Base-by-base conservation (phyloP, 2,888 invertebrate species). In the Drosophila putrida region DNA sequence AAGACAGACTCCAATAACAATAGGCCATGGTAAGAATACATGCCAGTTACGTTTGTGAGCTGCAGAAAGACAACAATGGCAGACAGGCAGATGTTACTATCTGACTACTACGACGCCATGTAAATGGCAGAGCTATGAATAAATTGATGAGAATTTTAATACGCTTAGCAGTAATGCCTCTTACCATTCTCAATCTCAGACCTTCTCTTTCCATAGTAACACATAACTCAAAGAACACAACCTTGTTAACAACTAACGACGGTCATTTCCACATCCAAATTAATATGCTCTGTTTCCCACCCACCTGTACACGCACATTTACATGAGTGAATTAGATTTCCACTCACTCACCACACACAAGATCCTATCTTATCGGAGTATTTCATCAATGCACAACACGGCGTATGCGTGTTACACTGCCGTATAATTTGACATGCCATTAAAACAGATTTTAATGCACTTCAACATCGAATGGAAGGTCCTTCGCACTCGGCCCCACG, bases 361-460 rank as follows among this genome's bases (percentile, higher is more conserved):
- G 6, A 2, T 6, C 31, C 31, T 43, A 54, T 55, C 74, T 75
- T 75, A 80, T 76, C 80, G 51, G 6, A 43, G 44, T 28, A 55
- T 58, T 54, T 55, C 67, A 88, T 82, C 88, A 65, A 54, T 73
- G 86, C 64, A 75, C 68, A 61, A 76, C 83, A 72, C 60, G 69
- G 62, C 76, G 74, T 72, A 69, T 76, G 80, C 87, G 69, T 89
- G 83, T 71, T 72, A 51, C 43, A 57, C 47, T 27, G 43, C 33
- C 54, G 60, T 77, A 53, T 78, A 87, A 87, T 87, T 75, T 87
- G 78, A 65, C 57, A 62, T 55, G 73, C 62, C 64, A 71, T 77
- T 73, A 81, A 74, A 80, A 69, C 71, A 73, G 71, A 73, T 83
- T 86, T 88, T 58, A 82, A 68, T 70, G 69, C 72, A 65, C 55